A percentile compares a stretch with the other conserved stretches of the same genome.
Evolutionary conservation across 2,888 invertebrate genomes (phyloP).

Genomic region (Siphonodentalium dalli): DNA sequence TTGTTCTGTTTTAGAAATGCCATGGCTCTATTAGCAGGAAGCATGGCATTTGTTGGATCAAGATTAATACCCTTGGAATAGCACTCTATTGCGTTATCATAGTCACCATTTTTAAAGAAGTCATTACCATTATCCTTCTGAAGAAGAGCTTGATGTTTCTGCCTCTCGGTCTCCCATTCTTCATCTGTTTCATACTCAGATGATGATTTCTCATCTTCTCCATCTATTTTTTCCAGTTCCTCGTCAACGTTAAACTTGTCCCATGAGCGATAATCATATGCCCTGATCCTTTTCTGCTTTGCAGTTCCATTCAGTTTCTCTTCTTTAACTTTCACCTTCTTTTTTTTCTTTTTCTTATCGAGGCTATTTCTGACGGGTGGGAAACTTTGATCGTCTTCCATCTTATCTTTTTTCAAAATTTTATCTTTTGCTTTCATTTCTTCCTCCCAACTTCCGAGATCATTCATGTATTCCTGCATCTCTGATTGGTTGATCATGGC

Average conservation of each 20-base stretch:
- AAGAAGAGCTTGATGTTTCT: slow-evolving; percentile 72
- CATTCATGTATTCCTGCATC: slow-evolving; percentile 75
- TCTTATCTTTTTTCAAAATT: slow-evolving; percentile 32
- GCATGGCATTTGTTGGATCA: slow-evolving; percentile 70
- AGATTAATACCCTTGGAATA: slow-evolving; percentile 63
- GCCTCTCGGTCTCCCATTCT: slow-evolving; percentile 57
- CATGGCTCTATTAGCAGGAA: slow-evolving; percentile 86
- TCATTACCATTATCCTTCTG: slow-evolving; percentile 74
- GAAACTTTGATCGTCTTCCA: slow-evolving; percentile 38
- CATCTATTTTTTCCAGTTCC: slow-evolving; percentile 55
- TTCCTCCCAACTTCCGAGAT: slow-evolving; percentile 70
- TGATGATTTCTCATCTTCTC: slow-evolving; percentile 35
- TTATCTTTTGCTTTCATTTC: slow-evolving; percentile 59
- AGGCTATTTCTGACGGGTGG: slow-evolving; percentile 61
- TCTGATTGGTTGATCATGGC: slow-evolving; percentile 77
- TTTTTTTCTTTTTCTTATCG: slow-evolving; percentile 56
- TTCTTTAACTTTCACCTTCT: slow-evolving; percentile 68
- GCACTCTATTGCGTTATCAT: slow-evolving; percentile 62
- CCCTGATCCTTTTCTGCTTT: slow-evolving; percentile 68
- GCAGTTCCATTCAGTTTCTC: slow-evolving; percentile 67
- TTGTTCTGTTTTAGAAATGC: slow-evolving; percentile 82
- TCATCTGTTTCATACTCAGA: slow-evolving; percentile 61
- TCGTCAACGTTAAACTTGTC: slow-evolving; percentile 77
- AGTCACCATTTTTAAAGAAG: slow-evolving; percentile 60
- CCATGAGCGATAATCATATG: slow-evolving; percentile 77